Conservation (phyloP, 2,888 invertebrate species). For the Latheticus oryzae region DNA sequence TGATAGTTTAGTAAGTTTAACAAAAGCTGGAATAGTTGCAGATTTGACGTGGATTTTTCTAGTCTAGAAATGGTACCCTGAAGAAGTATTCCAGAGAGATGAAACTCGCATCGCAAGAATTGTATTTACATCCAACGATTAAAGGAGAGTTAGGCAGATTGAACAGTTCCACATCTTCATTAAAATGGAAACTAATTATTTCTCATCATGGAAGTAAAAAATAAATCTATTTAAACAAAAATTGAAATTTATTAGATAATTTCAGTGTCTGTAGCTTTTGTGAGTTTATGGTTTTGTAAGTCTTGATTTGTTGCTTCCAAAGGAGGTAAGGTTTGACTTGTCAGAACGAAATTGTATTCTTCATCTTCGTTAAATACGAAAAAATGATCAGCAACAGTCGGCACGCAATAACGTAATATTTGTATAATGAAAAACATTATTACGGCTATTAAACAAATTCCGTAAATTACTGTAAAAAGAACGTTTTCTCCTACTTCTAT, state of each 20-base stretch:
- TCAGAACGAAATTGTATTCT: constrained; percentile 23
- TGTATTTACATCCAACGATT: not conserved
- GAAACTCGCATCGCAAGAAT: constrained; percentile 5
- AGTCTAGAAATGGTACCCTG: not conserved
- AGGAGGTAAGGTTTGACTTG: constrained; percentile 22
- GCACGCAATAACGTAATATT: constrained; percentile 27
- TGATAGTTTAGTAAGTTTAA: constrained; percentile 23
- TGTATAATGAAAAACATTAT: constrained; percentile 26
- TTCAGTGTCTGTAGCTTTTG: constrained; percentile 1
- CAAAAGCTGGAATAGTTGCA: too few relatives aligned
- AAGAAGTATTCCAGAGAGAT: not conserved
- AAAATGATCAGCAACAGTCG: constrained; percentile 38
- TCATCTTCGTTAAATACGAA: constrained; percentile 43
- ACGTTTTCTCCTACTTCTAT: constrained; percentile 11
- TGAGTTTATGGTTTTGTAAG: not conserved
- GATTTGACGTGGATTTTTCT: constrained; percentile 18
- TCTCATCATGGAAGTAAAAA: constrained; percentile 21
- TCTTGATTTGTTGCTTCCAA: not conserved
- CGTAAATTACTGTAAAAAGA: constrained; percentile 10
- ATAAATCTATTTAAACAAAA: not conserved
- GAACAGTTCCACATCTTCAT: constrained; percentile 12
- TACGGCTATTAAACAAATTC: constrained; percentile 7
- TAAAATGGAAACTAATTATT: constrained; percentile 38
- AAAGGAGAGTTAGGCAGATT: constrained; percentile 8
- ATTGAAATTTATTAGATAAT: constrained; percentile 3